Evolutionary conservation across 1,140 invertebrate species (phyloP).

Genomic region (Cydia amplana): DNA sequence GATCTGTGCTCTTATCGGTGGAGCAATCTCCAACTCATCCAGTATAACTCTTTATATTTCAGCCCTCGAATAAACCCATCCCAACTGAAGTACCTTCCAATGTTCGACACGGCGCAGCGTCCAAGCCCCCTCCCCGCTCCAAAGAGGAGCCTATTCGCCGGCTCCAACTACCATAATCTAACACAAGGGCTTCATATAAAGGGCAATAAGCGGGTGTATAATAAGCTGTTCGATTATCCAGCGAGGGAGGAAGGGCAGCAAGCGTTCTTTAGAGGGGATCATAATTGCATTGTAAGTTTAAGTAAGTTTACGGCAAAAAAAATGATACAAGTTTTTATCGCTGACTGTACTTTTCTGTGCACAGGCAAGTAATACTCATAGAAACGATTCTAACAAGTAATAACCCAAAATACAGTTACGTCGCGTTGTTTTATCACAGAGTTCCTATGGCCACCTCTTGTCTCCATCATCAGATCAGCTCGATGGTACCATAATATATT

Average conservation of each 20-base stretch:
- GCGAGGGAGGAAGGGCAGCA: not conserved
- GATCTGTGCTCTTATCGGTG: no score
- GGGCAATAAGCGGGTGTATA: not conserved
- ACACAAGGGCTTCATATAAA: not conserved
- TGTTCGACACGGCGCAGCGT: not conserved
- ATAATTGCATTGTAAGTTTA: conserved; percentile 1
- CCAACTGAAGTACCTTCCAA: not conserved
- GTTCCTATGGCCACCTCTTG: no score
- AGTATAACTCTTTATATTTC: not conserved
- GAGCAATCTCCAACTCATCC: no score
- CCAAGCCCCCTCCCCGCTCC: not conserved
- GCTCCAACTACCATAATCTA: not conserved
- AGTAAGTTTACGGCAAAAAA: no score
- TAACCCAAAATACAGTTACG: no score
- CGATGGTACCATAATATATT: no score
- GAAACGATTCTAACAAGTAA: no score
- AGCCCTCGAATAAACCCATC: not conserved
- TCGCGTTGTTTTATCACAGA: no score
- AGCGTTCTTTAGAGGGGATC: not conserved
- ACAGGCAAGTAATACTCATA: no score
- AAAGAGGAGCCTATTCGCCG: not conserved
- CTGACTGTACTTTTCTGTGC: no score
- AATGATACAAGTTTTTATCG: no score
- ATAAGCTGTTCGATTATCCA: not conserved
- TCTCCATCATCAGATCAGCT: no score